These are phyloP conservation scores for Lasioglossum calceatum DNA, from an alignment of 2,888 invertebrate species.

Conservation along the genomic window DNA sequence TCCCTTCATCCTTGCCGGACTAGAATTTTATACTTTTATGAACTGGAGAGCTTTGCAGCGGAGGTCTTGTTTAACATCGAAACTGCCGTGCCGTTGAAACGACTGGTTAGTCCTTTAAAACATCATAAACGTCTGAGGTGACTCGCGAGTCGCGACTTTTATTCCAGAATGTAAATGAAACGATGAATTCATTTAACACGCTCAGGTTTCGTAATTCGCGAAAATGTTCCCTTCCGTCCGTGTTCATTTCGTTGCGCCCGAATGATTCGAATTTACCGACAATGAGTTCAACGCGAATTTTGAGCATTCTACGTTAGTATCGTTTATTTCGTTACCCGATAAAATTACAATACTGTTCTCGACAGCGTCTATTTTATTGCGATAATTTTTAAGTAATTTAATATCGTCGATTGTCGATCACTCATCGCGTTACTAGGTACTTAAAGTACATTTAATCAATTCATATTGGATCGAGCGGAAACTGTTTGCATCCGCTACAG, in stretches of 20 bases:
- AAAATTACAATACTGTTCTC: background rate
- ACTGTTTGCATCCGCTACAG: background rate
- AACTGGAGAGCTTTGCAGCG: background rate
- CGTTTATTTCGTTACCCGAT: background rate
- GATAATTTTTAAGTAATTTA: background rate
- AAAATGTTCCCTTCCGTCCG: background rate
- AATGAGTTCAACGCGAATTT: background rate
- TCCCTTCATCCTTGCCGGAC: background rate
- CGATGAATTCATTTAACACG: background rate
- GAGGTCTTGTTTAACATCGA: background rate
- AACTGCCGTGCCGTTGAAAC: background rate
- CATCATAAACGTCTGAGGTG: background rate
- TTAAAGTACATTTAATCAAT: background rate
- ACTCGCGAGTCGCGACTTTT: background rate
- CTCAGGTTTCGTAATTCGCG: background rate
- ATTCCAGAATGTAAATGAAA: background rate
- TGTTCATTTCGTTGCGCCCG: background rate
- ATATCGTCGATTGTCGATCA: background rate
- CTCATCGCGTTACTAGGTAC: background rate
- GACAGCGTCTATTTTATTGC: background rate
- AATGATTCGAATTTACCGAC: background rate
- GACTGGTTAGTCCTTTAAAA: background rate
- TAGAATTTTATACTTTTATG: background rate
- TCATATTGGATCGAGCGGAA: background rate
- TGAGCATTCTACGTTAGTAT: background rate